Conservation (phyloP, 1,140 invertebrate genomes). For the Bacillus rossius region DNA sequence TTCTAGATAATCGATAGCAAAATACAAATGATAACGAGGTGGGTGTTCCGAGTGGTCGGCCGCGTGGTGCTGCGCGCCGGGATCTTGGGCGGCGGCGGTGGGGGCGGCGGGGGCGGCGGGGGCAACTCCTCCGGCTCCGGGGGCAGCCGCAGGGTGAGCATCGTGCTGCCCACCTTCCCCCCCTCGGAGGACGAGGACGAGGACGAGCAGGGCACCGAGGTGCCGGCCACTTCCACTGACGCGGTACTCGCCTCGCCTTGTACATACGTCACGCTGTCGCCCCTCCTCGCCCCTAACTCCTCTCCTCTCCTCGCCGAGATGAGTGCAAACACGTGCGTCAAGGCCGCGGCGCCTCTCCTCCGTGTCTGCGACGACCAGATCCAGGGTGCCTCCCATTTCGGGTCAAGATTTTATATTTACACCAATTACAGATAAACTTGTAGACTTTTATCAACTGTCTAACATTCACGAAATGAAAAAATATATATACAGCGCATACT, state of each 20-base stretch:
- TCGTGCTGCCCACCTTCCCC: slow-evolving; percentile 49
- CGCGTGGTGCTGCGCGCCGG: slow-evolving; percentile 39
- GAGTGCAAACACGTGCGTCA: no score
- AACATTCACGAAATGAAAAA: no score
- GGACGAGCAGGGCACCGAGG: slow-evolving; percentile 39
- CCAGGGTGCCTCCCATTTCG: no score
- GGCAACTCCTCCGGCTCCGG: slow-evolving; percentile 37
- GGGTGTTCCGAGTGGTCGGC: slow-evolving; percentile 59
- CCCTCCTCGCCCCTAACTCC: no score
- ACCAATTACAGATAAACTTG: no score
- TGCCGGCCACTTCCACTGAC: slow-evolving; percentile 17
- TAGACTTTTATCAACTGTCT: no score
- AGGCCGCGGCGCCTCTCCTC: no score
- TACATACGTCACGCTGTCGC: no score
- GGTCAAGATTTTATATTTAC: no score
- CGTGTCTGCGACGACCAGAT: no score
- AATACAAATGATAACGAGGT: slow-evolving; percentile 61
- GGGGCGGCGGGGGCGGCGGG: slow-evolving; percentile 41
- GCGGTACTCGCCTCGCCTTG: slow-evolving; percentile 1
- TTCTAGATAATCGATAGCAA: slow-evolving; percentile 73
- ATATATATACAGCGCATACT: no score
- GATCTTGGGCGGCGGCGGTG: slow-evolving; percentile 47
- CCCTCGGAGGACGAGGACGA: slow-evolving; percentile 41
- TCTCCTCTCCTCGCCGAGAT: no score
- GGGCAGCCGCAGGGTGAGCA: slow-evolving; percentile 45